phyloP scores from a whole-genome alignment of 2,888 invertebrate species.

The Eledone cirrhosa region DNA sequence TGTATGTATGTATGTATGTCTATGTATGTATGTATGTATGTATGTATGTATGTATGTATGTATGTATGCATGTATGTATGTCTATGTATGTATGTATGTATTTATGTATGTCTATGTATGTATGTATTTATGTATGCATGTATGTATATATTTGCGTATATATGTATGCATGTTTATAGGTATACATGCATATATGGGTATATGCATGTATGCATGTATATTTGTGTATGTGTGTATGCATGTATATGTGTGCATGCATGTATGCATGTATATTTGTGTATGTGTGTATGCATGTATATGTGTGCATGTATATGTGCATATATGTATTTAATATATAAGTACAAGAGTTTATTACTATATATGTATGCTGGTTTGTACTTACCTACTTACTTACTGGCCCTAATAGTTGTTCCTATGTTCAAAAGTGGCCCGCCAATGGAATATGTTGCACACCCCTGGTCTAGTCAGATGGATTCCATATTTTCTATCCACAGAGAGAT shows the following conservation, averaged over 20 bases:
- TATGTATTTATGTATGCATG: conserved; percentile 18
- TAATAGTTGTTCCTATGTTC: no score
- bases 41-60: neutral
- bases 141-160: neutral
- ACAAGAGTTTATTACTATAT: no score
- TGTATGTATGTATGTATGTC: neutral
- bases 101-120: neutral
- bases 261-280: neutral
- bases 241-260: neutral
- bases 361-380: no score
- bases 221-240: no score
- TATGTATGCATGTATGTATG: neutral
- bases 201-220: neutral
- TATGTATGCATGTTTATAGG: neutral
- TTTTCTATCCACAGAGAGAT: no score
- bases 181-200: neutral
- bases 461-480: no score
- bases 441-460: no score
- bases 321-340: no score
- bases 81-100: neutral
- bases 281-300: no score
- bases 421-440: no score
- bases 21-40: neutral
- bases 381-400: no score
- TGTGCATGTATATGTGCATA: no score